phyloP scores from a whole-genome alignment of 2,888 invertebrate genomes.

The Chymomyza fuscimana region DNA sequence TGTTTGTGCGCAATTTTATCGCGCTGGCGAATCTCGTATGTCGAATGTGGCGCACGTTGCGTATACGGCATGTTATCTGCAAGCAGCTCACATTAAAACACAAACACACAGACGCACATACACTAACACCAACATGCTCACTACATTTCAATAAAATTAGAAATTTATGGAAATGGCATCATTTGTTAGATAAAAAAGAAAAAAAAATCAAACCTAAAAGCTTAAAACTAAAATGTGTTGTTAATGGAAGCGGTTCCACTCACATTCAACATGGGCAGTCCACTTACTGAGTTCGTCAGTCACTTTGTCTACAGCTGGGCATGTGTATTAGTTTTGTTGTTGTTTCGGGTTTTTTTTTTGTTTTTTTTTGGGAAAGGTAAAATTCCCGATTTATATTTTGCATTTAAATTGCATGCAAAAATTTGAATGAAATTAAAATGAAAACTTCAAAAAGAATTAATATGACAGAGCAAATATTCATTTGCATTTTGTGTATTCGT shows the following conservation, averaged over 20 bases:
- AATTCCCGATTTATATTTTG: constrained; percentile 8
- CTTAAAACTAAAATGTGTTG: constrained; percentile 70
- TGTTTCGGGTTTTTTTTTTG: background rate
- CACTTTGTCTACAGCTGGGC: background rate
- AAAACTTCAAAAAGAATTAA: background rate
- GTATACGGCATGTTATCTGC: constrained; percentile 65
- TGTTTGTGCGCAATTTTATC: constrained; percentile 33
- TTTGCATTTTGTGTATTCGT: background rate
- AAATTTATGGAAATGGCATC: constrained; percentile 70
- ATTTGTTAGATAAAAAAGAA: constrained; percentile 37
- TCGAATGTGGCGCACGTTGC: constrained; percentile 42
- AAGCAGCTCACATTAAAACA: constrained; percentile 44
- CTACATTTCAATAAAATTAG: constrained; percentile 69
- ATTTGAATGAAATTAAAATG: background rate
- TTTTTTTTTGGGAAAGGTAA: constrained; percentile 12
- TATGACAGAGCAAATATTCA: background rate
- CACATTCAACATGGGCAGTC: background rate
- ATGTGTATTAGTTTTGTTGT: background rate
- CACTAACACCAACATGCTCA: background rate
- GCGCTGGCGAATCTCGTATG: constrained; percentile 42
- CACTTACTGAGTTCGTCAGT: background rate
- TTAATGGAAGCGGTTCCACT: constrained; percentile 57
- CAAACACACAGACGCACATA: background rate
- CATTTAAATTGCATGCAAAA: constrained; percentile 6
- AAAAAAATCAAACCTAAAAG: constrained; percentile 58